Base-by-base conservation (phyloP, 2,113 vertebrate genomes). In the Garra rufa region DNA sequence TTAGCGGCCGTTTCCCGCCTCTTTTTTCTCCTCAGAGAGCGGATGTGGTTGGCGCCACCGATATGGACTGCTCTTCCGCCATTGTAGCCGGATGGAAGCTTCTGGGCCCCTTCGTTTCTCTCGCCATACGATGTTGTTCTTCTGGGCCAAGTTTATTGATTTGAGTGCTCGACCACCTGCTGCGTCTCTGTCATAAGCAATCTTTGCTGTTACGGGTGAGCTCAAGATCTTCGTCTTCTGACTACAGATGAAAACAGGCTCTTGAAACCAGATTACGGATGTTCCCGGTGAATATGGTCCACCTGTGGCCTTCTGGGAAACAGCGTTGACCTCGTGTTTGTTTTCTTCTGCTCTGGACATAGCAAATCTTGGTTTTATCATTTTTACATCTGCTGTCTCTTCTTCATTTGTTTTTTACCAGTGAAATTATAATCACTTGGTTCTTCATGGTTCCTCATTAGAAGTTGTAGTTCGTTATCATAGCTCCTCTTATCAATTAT, bases 251-350 rank as follows among this genome's bases (percentile, higher is more conserved):
- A 26, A 81, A 24, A 57, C 50, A 52, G 17, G n/a, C 50, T 77
- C 75, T 77, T 77, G 59, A 80, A 65, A 43, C 2, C 77, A 65
- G 76, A 80, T 80, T 46, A n/a, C 19, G 0, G 77, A 80, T 34
- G 41, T 65, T 67, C 6, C 24, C 0, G n/a, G 57, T 6, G 48
- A 9, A 76, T 11, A 9, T 3, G 5, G 48, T 65, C 59, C 77
- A 80, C 24, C 77, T 80, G 77, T 1, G 59, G 17, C 77, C 52
- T n/a, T 15, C 21, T 59, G 52, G 30, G 52, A 77, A 59, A 77
- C 2, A 4, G 11, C 10, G 9, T 41, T 21, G 34, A 41, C 34
- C 65, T 46, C 9, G 13, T 21, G 14, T 55, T 59, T 59, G 10
- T 34, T 57, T n/a, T 41, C 19, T n/a, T 14, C 52, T 41, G 6